Evolutionary conservation across 2,797 vertebrate genomes (phyloP).

Genomic region (Vipera ursinii): DNA sequence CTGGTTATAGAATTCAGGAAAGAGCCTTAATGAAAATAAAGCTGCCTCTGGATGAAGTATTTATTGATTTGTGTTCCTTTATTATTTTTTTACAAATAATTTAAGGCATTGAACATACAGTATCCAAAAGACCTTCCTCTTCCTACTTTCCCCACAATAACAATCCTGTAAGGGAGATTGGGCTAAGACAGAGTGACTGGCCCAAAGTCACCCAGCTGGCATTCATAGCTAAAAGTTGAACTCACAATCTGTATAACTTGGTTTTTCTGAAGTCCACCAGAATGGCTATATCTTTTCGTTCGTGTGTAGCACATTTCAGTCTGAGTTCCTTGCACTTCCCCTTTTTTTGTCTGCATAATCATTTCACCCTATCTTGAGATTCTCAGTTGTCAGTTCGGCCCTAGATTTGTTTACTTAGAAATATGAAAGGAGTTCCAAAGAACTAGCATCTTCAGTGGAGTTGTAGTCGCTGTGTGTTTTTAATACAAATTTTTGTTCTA

Average conservation of each 20-base stretch:
- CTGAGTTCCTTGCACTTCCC: background rate
- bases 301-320: background rate
- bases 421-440: background rate
- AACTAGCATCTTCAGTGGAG: background rate
- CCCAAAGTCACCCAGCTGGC: background rate
- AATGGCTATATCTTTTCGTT: background rate
- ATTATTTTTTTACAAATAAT: background rate
- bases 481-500: background rate
- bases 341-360: background rate
- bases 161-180: background rate
- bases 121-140: background rate
- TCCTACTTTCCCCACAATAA: background rate
- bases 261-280: background rate
- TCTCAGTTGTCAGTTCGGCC: background rate
- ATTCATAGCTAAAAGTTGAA: background rate
- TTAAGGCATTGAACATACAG: background rate
- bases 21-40: background rate
- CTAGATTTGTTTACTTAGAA: background rate
- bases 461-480: background rate
- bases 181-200: background rate
- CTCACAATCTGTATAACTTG: too few species aligned
- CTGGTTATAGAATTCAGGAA: background rate
- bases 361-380: background rate
- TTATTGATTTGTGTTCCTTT: background rate
- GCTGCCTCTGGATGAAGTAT: background rate